A percentile compares a stretch with the other conserved stretches of the same genome.
Conservation (phyloP, 1,140 invertebrate genomes). For the Chrysoperla carnea region DNA sequence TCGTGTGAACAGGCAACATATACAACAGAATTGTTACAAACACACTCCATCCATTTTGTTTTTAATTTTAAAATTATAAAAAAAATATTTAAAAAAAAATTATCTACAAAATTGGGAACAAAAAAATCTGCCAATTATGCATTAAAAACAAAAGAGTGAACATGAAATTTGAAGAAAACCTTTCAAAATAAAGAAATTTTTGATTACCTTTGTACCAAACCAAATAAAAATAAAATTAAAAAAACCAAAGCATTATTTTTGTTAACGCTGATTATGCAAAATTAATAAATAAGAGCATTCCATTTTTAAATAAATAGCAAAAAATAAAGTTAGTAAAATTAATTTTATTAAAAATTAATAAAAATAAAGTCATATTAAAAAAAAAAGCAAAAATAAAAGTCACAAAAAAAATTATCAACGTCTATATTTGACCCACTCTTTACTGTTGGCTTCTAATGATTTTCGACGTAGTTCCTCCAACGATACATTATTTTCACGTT, state of each 20-base stretch:
- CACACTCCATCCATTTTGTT: too few relatives aligned
- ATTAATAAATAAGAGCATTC: not conserved
- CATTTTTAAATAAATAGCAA: not conserved
- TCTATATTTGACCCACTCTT: constrained; percentile 24
- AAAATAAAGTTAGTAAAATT: not conserved
- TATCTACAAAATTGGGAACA: too few relatives aligned
- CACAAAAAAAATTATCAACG: not conserved
- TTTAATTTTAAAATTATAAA: too few relatives aligned
- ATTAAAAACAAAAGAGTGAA: too few relatives aligned
- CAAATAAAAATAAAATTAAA: too few relatives aligned
- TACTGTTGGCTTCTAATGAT: constrained; percentile 71
- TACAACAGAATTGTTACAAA: too few relatives aligned
- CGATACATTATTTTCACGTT: constrained; percentile 72
- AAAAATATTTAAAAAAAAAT: too few relatives aligned
- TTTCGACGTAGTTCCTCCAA: constrained; percentile 69
- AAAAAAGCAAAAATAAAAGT: not conserved
- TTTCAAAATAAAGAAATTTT: too few relatives aligned
- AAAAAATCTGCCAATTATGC: too few relatives aligned
- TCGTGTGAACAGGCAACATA: too few relatives aligned
- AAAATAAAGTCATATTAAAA: not conserved
- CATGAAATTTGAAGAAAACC: too few relatives aligned
- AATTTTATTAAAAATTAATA: not conserved
- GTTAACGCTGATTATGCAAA: not conserved
- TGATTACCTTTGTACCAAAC: too few relatives aligned
- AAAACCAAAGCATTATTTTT: not conserved